Evolutionary conservation across 1,140 invertebrate species (phyloP), one percentile per base, ranked within the genome.

Genomic region (Trichogramma pretiosum): DNA sequence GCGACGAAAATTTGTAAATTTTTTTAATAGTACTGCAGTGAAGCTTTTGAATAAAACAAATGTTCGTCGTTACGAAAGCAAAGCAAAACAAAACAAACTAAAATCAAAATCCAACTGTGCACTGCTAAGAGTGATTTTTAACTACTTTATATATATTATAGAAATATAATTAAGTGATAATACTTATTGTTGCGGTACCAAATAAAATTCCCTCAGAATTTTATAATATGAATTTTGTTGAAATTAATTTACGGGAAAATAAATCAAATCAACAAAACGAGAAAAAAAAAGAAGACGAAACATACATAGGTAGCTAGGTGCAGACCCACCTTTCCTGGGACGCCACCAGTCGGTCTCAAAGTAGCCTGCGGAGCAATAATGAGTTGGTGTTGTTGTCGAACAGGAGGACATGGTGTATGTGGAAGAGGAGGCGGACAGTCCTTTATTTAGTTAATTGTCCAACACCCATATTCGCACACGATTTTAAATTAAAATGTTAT

Each of bases 291-390:
- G 55, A 56, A 60, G 59, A 60, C 59, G 56, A 56, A 61, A 61
- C 64, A 67, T 72, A 72, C 68, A 72, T 72, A 71, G 65, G 67
- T 72, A 72, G 68, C 69, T 70, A 70, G 68, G 68, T 71, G 70
- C 65, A 72, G 70, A 72, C 70, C 80, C 87, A 92, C 88, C 89
- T 92, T 92, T 92, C 70, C 87, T 82, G 69, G 88, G 88, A 76
- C 88, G 83, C 87, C 87, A 91, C 87, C 87, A 91, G 79, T 92
- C 88, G 64, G 67, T 70, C 83, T 92, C 87, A 84, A 88, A 89
- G 82, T 90, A 89, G 83, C 87, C 87, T 91, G 88, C 67, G 70
- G 67, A 72, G 70, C 68, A 72, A 72, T 65, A 72, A 67, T 72
- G 67, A 71, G 68, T 69, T 71, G 70, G 64, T 70, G 68, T 69